Base-by-base conservation (phyloP, 2,797 vertebrate genomes). In the Lutjanus argentimaculatus region DNA sequence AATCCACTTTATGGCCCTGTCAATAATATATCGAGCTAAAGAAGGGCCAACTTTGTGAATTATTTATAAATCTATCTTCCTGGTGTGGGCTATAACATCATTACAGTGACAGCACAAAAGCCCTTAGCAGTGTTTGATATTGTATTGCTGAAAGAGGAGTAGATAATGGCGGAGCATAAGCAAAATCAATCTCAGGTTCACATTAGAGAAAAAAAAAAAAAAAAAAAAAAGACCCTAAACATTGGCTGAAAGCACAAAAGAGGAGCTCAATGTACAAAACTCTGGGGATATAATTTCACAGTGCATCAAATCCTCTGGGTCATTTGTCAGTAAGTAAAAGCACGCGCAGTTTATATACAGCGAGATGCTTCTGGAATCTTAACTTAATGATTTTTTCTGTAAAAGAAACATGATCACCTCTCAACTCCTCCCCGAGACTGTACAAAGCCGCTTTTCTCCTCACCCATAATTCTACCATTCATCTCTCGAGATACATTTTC, bases 1-100 rank as follows among this genome's bases (percentile, higher is more conserved):
- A 91, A 94, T 92, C 77, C 83, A 82, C 84, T 94, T 89, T 87
- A 92, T 85, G 72, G 74, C 75, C 72, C 81, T 90, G 91, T 93
- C 93, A 94, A 93, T 95, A 93, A 91, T 87, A 91, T 85, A 94
- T 91, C 25, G 85, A 83, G 85, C 85, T 90, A 86, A 88, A 92
- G 90, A 91, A 90, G 86, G 85, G 88, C 75, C 90, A 93, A 94
- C 82, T 80, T 74, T 78, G 77, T 95, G 89, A 93, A 95, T 95
- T 92, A 95, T 95, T 94, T 91, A 95, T 92, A 89, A 92, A 88
- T 87, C 73, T 53, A 83, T 89, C 88, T 91, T 93, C 85, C 89
- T 80, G 73, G 87, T 87, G 88, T 81, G 61, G 71, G 87, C 66
- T 89, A 77, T 85, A 89, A 89, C 86, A 92, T 92, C 86, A 88